These are phyloP conservation scores for Calidris pygmaea DNA, from an alignment of 2,113 vertebrate genomes.

Conservation along the genomic window DNA sequence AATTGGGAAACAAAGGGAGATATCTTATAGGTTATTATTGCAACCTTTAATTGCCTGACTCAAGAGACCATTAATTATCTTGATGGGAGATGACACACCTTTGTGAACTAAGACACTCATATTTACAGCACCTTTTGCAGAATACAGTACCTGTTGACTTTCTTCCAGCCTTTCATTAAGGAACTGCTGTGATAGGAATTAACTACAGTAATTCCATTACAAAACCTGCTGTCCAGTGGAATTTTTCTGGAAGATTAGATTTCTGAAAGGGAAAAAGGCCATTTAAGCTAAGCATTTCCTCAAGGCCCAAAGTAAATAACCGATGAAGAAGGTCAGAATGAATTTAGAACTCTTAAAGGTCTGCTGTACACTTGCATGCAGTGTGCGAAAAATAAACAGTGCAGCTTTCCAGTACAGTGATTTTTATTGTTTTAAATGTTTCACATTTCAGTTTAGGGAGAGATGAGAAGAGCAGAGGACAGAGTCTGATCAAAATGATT, in stretches of 20 bases:
- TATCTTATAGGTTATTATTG: constrained; percentile 52
- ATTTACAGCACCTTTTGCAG: constrained; percentile 44
- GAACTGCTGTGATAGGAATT: constrained; percentile 74
- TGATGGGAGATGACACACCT: constrained; percentile 60
- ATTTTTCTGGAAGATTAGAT: constrained; percentile 75
- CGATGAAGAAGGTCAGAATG: constrained; percentile 58
- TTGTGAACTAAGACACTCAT: constrained; percentile 40
- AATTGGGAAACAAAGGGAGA: constrained; percentile 65
- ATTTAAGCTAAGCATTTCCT: constrained; percentile 48
- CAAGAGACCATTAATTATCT: constrained; percentile 56
- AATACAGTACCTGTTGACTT: constrained; percentile 68
- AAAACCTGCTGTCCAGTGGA: constrained; percentile 67
- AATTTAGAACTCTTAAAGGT: constrained; percentile 62
- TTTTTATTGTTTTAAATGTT: constrained; percentile 69
- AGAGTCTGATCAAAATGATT: constrained; percentile 28
- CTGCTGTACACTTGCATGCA: constrained; percentile 48
- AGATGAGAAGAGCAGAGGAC: constrained; percentile 33
- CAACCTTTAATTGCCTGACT: constrained; percentile 64
- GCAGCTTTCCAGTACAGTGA: constrained; percentile 57
- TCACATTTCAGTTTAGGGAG: constrained; percentile 49
- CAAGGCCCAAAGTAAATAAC: constrained; percentile 58
- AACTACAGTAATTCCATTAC: constrained; percentile 68
- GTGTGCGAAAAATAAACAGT: constrained; percentile 38
- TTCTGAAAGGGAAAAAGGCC: constrained; percentile 66
- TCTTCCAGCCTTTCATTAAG: constrained; percentile 72